A percentile compares a stretch with the other conserved stretches of the same genome.
Evolutionary conservation across 2,113 vertebrate species (phyloP).

Genomic region (Nesoenas mayeri): DNA sequence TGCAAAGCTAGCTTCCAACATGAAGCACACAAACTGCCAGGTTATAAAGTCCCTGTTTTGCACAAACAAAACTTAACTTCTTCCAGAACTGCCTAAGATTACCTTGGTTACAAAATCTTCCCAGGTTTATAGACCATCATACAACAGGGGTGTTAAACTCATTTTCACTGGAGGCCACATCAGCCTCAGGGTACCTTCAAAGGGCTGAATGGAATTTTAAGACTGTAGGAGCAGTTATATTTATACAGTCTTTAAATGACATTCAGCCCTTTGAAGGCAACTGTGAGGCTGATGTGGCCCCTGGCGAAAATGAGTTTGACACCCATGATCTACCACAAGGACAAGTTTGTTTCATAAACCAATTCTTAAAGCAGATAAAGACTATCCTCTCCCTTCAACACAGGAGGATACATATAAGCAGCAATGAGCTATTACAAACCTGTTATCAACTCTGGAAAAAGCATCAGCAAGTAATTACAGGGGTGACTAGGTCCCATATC

Average conservation of each 20-base stretch:
- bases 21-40: neutral
- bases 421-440: neutral
- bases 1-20: accelerated
- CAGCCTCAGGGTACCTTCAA: too few species aligned
- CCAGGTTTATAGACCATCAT: neutral
- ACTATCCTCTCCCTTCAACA: neutral
- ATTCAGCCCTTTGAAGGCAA: too few species aligned
- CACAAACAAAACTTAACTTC: neutral
- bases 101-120: neutral
- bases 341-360: neutral
- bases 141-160: too few species aligned
- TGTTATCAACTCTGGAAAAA: neutral
- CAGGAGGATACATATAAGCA: neutral
- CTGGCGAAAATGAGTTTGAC: too few species aligned
- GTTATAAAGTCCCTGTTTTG: neutral
- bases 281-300: too few species aligned
- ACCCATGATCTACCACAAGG: neutral
- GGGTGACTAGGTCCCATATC: neutral
- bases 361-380: neutral
- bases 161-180: too few species aligned
- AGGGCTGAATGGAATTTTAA: too few species aligned
- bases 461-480: neutral
- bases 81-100: neutral
- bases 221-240: too few species aligned
- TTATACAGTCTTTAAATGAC: too few species aligned